A percentile compares a stretch with the other conserved stretches of the same genome.
These are phyloP conservation scores for Rachycentron canadum DNA, from an alignment of 2,797 vertebrate species.

Conservation along the genomic window DNA sequence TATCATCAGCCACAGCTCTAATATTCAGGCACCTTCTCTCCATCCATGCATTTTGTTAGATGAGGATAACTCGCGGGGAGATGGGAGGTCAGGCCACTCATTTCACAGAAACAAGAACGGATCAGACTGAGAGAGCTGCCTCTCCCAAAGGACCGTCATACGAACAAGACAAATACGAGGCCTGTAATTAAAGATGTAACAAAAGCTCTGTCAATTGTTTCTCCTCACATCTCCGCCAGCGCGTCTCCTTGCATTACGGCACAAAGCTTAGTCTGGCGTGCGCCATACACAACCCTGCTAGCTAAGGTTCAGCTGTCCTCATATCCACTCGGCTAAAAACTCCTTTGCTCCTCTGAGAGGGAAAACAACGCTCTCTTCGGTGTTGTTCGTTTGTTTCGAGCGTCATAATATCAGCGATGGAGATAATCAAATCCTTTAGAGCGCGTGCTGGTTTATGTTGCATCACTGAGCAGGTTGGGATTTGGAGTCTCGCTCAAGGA, in stretches of 20 bases:
- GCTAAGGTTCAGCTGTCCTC: conserved; percentile 47
- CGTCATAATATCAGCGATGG: conserved; percentile 33
- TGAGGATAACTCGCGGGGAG: conserved; percentile 1
- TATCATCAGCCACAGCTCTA: conserved; percentile 9
- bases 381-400: conserved; percentile 49
- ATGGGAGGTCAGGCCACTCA: conserved; percentile 45
- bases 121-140: conserved; percentile 39
- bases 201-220: conserved; percentile 68
- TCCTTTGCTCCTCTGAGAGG: background rate
- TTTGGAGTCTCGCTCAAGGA: conserved; percentile 59
- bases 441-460: conserved; percentile 42
- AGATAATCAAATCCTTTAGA: conserved; percentile 55
- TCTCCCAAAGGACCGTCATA: conserved; percentile 41
- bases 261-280: conserved; percentile 46
- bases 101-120: conserved; percentile 51
- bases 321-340: conserved; percentile 25
- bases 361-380: background rate
- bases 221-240: conserved; percentile 46
- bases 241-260: conserved; percentile 33
- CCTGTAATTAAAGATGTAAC: conserved; percentile 75
- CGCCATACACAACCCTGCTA: conserved; percentile 8
- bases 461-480: conserved; percentile 54
- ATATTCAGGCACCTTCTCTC: conserved; percentile 3
- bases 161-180: conserved; percentile 67
- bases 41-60: conserved; percentile 1